These are phyloP conservation scores for Apodemus sylvaticus DNA, from an alignment of 2,113 vertebrate species.

Conservation along the genomic window DNA sequence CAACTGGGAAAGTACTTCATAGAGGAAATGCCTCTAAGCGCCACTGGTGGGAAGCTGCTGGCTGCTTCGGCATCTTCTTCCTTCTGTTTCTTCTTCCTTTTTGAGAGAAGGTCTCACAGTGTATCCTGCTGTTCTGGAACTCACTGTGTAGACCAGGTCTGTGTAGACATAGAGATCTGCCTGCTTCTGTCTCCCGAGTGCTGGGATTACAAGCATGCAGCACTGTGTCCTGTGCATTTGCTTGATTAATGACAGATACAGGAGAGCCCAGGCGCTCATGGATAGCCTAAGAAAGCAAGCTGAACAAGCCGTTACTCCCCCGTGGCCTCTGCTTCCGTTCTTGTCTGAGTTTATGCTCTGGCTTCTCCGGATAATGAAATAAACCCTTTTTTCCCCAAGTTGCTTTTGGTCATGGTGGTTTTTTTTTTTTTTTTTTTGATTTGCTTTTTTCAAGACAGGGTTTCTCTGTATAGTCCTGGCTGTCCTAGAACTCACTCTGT, in stretches of 20 bases:
- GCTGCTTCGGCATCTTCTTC: neutral
- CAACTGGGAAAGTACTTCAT: neutral
- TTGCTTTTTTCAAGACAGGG: too few relatives aligned
- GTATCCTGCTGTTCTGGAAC: neutral
- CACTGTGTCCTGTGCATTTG: neutral
- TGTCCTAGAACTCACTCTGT: too few relatives aligned
- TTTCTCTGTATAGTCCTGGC: too few relatives aligned
- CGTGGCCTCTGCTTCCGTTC: neutral
- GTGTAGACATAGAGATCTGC: neutral
- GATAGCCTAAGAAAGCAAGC: neutral
- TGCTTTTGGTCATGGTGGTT: neutral
- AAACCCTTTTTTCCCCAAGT: neutral
- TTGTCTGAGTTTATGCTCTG: neutral
- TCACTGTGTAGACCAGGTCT: neutral
- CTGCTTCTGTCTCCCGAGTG: neutral
- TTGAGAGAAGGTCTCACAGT: neutral
- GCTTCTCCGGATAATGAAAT: neutral
- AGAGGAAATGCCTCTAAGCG: neutral
- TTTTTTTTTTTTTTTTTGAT: too few relatives aligned
- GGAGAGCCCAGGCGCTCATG: neutral
- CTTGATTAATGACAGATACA: neutral
- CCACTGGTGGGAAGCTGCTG: neutral
- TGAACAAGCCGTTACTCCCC: neutral
- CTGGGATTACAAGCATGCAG: neutral
- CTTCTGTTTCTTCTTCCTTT: neutral